Conservation (phyloP, 2,888 invertebrate species). For the Philonicus albiceps region DNA sequence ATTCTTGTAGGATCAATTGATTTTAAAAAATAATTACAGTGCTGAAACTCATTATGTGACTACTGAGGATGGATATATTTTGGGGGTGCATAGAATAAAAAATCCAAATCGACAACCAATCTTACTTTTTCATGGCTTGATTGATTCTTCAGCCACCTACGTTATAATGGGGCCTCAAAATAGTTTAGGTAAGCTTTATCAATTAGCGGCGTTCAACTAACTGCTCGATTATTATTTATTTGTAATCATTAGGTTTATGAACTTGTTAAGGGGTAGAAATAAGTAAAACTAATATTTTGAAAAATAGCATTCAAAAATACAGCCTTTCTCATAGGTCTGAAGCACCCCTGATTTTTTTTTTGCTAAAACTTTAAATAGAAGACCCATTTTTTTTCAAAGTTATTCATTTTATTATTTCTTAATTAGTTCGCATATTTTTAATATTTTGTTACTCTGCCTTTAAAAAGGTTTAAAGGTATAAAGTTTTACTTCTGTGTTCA, state of each 20-base stretch:
- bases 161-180: constrained; percentile 71
- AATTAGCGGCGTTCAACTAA: background rate
- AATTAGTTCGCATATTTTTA: no score
- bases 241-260: background rate
- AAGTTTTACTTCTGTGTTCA: no score
- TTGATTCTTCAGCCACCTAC: constrained; percentile 74
- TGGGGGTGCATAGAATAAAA: constrained; percentile 73
- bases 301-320: no score
- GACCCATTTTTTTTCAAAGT: no score
- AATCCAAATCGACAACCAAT: constrained; percentile 63
- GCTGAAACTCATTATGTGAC: constrained; percentile 67
- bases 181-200: constrained; percentile 52
- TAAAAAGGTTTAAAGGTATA: no score
- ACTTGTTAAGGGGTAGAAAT: background rate
- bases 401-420: no score
- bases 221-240: background rate
- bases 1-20: constrained; percentile 61
- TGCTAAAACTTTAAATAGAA: no score
- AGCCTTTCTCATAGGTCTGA: no score
- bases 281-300: no score
- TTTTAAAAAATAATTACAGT: constrained; percentile 68
- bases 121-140: constrained; percentile 72
- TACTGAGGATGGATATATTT: constrained; percentile 78
- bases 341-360: no score
- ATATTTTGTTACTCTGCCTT: no score